Evolutionary conservation across 1,140 invertebrate species (phyloP), one percentile per base, ranked within the genome.

Genomic region (Neotoxoptera formosana): DNA sequence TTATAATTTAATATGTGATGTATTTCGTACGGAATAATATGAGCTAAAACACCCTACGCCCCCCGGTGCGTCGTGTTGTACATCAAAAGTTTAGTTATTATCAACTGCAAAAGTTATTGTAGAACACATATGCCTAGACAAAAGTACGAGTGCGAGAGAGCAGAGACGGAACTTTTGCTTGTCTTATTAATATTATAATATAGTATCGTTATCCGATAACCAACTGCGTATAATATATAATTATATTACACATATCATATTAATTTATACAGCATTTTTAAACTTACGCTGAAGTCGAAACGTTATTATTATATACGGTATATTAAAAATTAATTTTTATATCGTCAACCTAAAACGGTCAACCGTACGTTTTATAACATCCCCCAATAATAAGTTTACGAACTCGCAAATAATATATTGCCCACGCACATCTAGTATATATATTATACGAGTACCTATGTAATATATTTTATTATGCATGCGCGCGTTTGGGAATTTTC

Each of bases 1-100:
- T n/a, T 67, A 67, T n/a, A 11, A 53, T 53, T 21, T 53, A n/a
- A 67, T 17, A n/a, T 17, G 60, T 76, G 30, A 76, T 76, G 14
- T 76, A 34, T 76, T 76, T 76, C 17, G 34, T 83, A 83, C 2
- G 25, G 11, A 47, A 47, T 41, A 84, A 45, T 84, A 21, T 81
- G 7, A 1, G 14, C 25, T 30, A 45, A 7, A 45, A 86, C 25
- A 86, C 14, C 45, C 11, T 86, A 86, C 25, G 25, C 25, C 25
- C 30, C 36, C 9, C 45, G 41, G 23, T 25, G 36, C 41, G 21
- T 89, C 14, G 23, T 25, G 51, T 56, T 87, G 23, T 89, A 89
- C 88, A 56, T 56, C 88, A 56, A 56, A 89, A 56, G 48, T 89
- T 56, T 89, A 23, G 51, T 89, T 53, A 36, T 89, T 41, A 56